Conservation (phyloP, 2,113 vertebrate species). For the Alligator sinensis region DNA sequence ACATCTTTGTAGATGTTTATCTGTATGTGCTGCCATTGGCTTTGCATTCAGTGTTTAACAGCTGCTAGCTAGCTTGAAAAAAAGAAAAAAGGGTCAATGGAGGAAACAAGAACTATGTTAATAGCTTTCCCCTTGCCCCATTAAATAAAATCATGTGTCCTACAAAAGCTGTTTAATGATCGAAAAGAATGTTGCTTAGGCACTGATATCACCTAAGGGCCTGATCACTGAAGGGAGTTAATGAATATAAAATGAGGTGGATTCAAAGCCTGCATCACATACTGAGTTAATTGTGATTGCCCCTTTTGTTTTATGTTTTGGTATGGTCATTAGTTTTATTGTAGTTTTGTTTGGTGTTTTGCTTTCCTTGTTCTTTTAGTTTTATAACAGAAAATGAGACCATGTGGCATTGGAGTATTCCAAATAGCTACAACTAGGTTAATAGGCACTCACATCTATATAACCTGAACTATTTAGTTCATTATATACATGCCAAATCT, state of each 20-base stretch:
- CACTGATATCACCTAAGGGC: neutral
- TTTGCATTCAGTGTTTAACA: neutral
- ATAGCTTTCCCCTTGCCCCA: neutral
- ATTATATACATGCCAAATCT: neutral
- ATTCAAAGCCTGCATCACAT: neutral
- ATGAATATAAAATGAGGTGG: neutral
- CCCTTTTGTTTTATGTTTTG: slow-evolving; percentile 10
- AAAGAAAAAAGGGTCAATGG: neutral
- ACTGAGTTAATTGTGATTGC: slow-evolving; percentile 35
- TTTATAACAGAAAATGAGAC: neutral
- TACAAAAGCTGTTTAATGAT: neutral
- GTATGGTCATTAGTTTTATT: slow-evolving; percentile 5
- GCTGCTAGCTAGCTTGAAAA: neutral
- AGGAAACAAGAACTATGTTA: neutral
- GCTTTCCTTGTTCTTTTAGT: slow-evolving; percentile 22
- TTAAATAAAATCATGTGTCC: neutral
- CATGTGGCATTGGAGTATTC: neutral
- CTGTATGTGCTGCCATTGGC: neutral
- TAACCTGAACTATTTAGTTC: neutral
- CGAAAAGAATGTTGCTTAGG: neutral
- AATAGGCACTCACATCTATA: neutral
- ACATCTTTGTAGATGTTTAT: neutral
- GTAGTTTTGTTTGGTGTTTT: neutral
- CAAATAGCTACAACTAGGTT: neutral
- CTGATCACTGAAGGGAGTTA: neutral